Percentiles rank a stretch among this genome's conserved stretches.
These are phyloP conservation scores for Philaenus spumarius DNA, from an alignment of 1,140 invertebrate genomes.

Conservation along the genomic window DNA sequence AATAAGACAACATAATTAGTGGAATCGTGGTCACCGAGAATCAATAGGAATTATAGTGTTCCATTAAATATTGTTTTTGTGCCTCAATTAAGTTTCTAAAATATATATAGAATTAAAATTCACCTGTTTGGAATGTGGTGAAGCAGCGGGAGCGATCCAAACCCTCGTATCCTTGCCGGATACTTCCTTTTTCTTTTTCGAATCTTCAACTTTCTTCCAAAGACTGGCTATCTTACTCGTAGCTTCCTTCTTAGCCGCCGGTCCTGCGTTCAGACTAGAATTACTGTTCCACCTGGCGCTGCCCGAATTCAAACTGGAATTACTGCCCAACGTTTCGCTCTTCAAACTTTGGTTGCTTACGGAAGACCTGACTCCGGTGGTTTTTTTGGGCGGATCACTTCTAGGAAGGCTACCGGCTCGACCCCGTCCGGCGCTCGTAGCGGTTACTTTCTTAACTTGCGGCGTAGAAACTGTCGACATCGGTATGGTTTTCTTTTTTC, in stretches of 20 bases:
- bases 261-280: constrained; percentile 48
- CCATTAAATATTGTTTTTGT: no score
- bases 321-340: constrained; percentile 17
- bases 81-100: no score
- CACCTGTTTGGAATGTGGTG: constrained; percentile 23
- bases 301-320: constrained; percentile 27
- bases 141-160: constrained; percentile 47
- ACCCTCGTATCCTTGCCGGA: constrained; percentile 54
- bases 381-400: constrained; percentile 14
- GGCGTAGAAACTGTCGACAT: constrained; percentile 23
- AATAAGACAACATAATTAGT: no score
- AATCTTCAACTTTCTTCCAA: constrained; percentile 79
- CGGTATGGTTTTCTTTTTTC: constrained; percentile 9
- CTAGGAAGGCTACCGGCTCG: constrained; percentile 25
- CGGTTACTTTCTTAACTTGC: constrained; percentile 17
- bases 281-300: constrained; percentile 42
- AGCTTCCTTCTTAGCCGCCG: constrained; percentile 55
- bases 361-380: constrained; percentile 24
- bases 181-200: constrained; percentile 49
- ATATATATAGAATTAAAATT: no score
- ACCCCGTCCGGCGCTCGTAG: constrained; percentile 17
- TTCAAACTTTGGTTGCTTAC: constrained; percentile 46
- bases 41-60: no score
- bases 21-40: no score
- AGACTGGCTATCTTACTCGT: constrained; percentile 82